Conservation (phyloP, 2,797 vertebrate genomes). For the Cygnus olor region DNA sequence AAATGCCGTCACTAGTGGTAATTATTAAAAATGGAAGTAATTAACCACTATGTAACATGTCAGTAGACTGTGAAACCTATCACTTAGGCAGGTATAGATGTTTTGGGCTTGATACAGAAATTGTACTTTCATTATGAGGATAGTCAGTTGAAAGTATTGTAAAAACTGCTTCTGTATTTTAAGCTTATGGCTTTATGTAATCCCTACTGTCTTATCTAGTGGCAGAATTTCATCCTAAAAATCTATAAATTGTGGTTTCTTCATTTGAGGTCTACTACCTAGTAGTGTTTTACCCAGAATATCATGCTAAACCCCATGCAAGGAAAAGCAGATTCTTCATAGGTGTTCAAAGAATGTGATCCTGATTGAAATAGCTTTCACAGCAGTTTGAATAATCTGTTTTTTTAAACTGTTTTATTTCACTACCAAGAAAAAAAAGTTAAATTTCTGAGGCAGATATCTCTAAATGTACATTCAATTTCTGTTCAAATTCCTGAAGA, state of each 20-base stretch:
- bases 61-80: neutral
- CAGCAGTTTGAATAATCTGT: neutral
- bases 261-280: neutral
- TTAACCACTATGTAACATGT: neutral
- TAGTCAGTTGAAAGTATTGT: neutral
- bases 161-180: neutral
- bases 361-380: neutral
- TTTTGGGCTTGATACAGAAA: neutral
- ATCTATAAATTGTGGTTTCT: neutral
- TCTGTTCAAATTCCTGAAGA: neutral
- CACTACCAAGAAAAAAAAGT: neutral
- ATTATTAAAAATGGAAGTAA: neutral
- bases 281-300: neutral
- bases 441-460: neutral
- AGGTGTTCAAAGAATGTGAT: neutral
- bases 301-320: neutral
- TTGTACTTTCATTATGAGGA: neutral
- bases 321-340: neutral
- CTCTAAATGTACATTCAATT: neutral
- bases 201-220: neutral
- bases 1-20: neutral
- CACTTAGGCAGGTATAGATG: neutral
- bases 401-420: neutral
- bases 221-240: neutral
- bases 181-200: neutral